phyloP scores from a whole-genome alignment of 2,113 vertebrate species.

The Platysteira castanea region DNA sequence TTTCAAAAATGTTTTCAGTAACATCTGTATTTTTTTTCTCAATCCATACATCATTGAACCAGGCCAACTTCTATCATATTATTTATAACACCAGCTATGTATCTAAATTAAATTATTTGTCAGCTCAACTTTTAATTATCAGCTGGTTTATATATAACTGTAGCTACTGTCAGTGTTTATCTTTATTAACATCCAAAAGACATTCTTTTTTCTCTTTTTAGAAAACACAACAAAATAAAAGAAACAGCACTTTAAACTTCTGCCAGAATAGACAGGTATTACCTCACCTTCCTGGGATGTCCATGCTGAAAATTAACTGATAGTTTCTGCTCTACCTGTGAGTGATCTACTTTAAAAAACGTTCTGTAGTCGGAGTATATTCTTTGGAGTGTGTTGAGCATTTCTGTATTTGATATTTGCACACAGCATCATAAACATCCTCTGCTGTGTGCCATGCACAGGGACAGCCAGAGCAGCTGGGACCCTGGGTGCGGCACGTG shows the following conservation, averaged over 20 bases:
- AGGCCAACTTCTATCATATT: constrained; percentile 47
- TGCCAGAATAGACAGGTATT: not conserved
- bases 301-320: not conserved
- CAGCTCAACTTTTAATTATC: constrained; percentile 59
- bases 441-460: not conserved
- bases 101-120: constrained; percentile 56
- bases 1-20: constrained; percentile 32
- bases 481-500: fast-evolving
- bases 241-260: not conserved
- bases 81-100: constrained; percentile 19
- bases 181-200: not conserved
- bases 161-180: constrained; percentile 13
- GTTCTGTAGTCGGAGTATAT: not conserved
- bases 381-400: not conserved
- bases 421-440: not conserved
- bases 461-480: not conserved
- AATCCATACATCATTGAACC: constrained; percentile 35
- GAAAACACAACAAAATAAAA: not conserved
- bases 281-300: not conserved
- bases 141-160: constrained; percentile 23
- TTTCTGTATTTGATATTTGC: not conserved
- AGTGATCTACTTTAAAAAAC: not conserved
- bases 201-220: not conserved
- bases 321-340: not conserved
- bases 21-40: constrained; percentile 31